Percentiles rank a stretch among this genome's conserved stretches.
Conservation (phyloP, 2,113 vertebrate genomes). For the Helogale parvula region DNA sequence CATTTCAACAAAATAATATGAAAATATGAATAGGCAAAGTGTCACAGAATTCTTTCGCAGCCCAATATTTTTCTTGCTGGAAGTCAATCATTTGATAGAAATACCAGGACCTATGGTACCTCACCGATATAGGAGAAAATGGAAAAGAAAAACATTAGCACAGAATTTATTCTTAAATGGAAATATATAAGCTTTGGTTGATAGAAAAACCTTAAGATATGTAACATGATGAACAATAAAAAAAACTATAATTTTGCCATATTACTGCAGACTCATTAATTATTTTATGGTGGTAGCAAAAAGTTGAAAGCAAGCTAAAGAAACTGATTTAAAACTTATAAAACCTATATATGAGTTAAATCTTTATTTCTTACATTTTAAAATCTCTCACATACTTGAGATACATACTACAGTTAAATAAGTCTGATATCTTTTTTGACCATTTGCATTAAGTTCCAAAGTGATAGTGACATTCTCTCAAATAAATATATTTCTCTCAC, state of each 20-base stretch:
- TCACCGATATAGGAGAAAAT: not conserved
- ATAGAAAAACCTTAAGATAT: not conserved
- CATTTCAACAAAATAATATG: not conserved
- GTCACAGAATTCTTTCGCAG: not conserved
- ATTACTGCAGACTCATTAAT: not conserved
- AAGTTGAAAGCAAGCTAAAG: conserved; percentile 1
- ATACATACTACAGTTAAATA: not conserved
- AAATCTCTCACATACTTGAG: not conserved
- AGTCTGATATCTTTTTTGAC: not conserved
- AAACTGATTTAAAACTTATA: conserved; percentile 1
- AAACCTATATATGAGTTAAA: not conserved
- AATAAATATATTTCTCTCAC: not conserved
- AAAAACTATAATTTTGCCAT: not conserved
- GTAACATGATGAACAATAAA: not conserved
- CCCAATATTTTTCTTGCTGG: not conserved
- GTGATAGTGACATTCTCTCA: not conserved
- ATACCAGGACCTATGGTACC: not conserved
- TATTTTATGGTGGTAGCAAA: not conserved
- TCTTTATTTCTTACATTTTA: not conserved
- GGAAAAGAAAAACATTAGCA: not conserved
- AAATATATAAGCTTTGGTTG: not conserved
- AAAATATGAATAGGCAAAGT: not conserved
- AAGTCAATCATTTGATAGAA: not conserved
- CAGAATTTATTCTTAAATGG: not conserved
- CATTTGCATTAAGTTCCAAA: not conserved